Evolutionary conservation across 2,797 vertebrate species (phyloP).

Genomic region (Benthosema pterotum): DNA sequence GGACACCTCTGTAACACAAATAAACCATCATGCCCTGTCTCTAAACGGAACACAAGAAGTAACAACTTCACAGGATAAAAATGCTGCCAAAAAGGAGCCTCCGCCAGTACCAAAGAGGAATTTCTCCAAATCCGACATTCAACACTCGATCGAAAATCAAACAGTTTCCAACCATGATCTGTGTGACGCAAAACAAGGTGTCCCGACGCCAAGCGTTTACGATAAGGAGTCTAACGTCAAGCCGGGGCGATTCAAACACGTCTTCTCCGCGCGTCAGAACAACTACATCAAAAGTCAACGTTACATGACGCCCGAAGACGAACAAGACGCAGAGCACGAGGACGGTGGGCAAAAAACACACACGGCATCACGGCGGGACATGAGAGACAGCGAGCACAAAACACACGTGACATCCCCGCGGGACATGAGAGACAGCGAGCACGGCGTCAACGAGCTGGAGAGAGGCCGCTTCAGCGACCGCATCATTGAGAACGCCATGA

Average conservation of each 20-base stretch:
- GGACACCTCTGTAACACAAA: constrained; percentile 15
- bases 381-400: constrained; percentile 57
- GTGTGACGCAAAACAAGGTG: constrained; percentile 28
- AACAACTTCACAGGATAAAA: constrained; percentile 13
- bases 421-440: constrained; percentile 56
- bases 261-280: constrained; percentile 79
- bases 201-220: constrained; percentile 4
- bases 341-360: constrained; percentile 45
- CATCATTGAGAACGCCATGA: constrained; percentile 34
- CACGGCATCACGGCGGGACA: constrained; percentile 20
- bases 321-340: constrained; percentile 34
- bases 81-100: constrained; percentile 52
- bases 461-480: constrained; percentile 53
- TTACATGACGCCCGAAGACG: constrained; percentile 48
- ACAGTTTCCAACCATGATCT: constrained; percentile 17
- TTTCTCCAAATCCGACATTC: constrained; percentile 58
- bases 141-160: constrained; percentile 47
- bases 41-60: constrained; percentile 29
- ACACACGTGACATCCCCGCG: constrained; percentile 16
- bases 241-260: constrained; percentile 60
- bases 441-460: constrained; percentile 64
- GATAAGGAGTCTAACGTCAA: constrained; percentile 49
- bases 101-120: constrained; percentile 68
- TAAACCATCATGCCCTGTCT: constrained; percentile 9
- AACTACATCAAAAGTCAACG: constrained; percentile 82